Evolutionary conservation across 2,797 vertebrate genomes (phyloP).

Genomic region (Columba guinea): DNA sequence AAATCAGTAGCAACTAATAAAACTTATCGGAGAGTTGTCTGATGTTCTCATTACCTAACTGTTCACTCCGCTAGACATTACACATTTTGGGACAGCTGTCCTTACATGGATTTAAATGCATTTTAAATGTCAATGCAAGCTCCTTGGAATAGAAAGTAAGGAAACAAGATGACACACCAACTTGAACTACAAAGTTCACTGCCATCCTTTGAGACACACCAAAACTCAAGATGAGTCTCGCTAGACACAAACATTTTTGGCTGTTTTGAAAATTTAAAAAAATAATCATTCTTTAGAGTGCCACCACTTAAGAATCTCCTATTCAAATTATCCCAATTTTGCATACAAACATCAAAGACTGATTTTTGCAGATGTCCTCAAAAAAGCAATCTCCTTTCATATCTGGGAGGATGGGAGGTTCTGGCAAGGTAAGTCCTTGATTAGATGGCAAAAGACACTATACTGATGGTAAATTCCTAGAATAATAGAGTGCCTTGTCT

Average conservation of each 20-base stretch:
- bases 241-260: neutral
- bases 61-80: neutral
- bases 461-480: slow-evolving; percentile 13
- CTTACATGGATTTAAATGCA: neutral
- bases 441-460: neutral
- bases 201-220: neutral
- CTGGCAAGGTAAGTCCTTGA: neutral
- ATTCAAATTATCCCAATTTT: neutral
- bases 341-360: slow-evolving; percentile 2
- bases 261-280: neutral
- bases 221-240: neutral
- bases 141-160: neutral
- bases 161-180: slow-evolving; percentile 12
- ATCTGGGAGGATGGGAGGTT: neutral
- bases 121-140: neutral
- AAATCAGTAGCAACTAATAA: slow-evolving; percentile 5
- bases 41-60: neutral
- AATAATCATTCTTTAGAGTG: neutral
- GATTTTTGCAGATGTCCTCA: neutral
- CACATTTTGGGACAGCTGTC: neutral
- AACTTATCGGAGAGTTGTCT: neutral
- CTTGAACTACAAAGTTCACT: neutral
- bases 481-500: neutral
- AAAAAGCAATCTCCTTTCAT: neutral
- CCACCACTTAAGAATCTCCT: neutral